Percentiles rank a stretch among this genome's conserved stretches.
Evolutionary conservation across 1,140 invertebrate genomes (phyloP).

Genomic region (Tetramorium parvispinum): DNA sequence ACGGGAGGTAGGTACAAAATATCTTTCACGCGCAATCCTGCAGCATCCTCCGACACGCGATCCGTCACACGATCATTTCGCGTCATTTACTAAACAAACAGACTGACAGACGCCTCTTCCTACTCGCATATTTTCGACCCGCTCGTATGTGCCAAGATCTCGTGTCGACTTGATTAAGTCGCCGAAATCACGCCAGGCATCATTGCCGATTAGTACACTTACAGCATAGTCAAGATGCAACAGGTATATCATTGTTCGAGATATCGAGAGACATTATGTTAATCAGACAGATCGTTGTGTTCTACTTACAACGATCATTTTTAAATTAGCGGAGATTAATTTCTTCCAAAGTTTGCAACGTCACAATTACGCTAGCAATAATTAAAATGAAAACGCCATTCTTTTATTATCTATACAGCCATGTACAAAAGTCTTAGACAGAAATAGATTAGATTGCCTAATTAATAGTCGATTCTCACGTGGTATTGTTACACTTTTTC

Average conservation of each 20-base stretch:
- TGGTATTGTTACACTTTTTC: too few relatives aligned
- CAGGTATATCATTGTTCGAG: conserved; percentile 62
- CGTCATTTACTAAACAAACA: conserved; percentile 62
- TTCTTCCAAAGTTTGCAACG: background rate
- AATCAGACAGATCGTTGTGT: conserved; percentile 14
- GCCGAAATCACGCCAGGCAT: conserved; percentile 30
- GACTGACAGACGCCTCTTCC: conserved; percentile 28
- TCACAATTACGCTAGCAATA: background rate
- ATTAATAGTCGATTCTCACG: too few relatives aligned
- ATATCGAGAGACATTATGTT: conserved; percentile 37
- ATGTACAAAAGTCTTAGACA: too few relatives aligned
- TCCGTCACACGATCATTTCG: conserved; percentile 55
- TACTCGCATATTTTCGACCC: conserved; percentile 63
- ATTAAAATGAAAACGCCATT: background rate
- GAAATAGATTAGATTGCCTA: too few relatives aligned
- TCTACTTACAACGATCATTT: background rate
- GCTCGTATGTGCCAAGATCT: conserved; percentile 68
- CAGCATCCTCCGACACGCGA: conserved; percentile 18
- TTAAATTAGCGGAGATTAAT: background rate
- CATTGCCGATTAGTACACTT: conserved; percentile 38
- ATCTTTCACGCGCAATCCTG: conserved; percentile 16
- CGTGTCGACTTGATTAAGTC: conserved; percentile 54
- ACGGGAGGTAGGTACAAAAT: background rate
- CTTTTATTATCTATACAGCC: too few relatives aligned
- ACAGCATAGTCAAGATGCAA: conserved; percentile 51